Conservation (phyloP, 2,113 vertebrate genomes). For the Mustela nigripes region DNA sequence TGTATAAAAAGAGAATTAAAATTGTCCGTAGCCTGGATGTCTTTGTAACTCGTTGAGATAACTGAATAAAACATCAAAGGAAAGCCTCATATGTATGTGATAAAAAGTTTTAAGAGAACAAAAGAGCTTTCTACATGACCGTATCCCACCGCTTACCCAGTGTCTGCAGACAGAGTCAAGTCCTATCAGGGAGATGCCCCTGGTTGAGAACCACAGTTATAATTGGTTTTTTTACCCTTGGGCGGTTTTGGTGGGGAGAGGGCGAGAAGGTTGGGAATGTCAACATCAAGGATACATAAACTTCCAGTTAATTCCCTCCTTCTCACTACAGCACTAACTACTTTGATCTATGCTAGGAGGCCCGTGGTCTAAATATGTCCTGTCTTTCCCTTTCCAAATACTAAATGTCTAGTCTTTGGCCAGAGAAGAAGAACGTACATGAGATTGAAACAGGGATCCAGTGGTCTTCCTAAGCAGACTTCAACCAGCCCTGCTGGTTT, state of each 20-base stretch:
- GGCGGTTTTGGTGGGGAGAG: not conserved
- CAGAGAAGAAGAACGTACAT: not conserved
- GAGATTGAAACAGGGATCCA: not conserved
- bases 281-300: not conserved
- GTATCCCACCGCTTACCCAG: not conserved
- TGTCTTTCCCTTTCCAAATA: not conserved
- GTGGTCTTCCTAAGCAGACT: not conserved
- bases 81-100: not conserved
- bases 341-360: not conserved
- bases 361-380: not conserved
- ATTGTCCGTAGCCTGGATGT: not conserved
- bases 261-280: not conserved
- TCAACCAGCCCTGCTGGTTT: not conserved
- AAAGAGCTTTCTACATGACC: not conserved
- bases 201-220: not conserved
- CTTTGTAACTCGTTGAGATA: conserved; percentile 4
- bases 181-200: not conserved
- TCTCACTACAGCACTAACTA: not conserved
- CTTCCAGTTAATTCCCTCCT: not conserved
- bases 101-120: conserved; percentile 4
- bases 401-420: not conserved
- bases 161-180: not conserved
- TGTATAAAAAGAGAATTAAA: not conserved
- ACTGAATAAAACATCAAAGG: not conserved
- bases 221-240: not conserved